phyloP scores from a whole-genome alignment of 1,140 invertebrate genomes.

The Propsilocerus akamusi region DNA sequence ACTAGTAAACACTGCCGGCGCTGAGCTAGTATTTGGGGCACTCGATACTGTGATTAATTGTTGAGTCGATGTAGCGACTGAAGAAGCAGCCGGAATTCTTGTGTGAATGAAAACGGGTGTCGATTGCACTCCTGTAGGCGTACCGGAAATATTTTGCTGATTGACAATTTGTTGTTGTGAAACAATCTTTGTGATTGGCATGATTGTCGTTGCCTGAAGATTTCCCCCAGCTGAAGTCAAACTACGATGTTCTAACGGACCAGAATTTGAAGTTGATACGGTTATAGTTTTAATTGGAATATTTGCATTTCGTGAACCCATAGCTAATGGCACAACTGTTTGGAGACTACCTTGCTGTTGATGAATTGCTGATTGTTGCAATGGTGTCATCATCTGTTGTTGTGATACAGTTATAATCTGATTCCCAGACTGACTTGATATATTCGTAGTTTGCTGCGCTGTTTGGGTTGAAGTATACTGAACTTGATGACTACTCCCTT shows the following conservation, averaged over 20 bases:
- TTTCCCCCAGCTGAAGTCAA: not conserved
- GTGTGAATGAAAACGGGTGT: not conserved
- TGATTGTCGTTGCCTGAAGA: not conserved
- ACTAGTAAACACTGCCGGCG: not conserved
- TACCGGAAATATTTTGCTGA: too few species aligned
- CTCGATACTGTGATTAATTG: not conserved
- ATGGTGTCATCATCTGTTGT: not conserved
- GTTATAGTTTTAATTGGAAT: slow-evolving; percentile 2
- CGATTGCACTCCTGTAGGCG: too few species aligned
- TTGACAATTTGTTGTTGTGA: not conserved
- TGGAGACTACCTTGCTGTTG: not conserved
- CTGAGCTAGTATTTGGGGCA: too few species aligned
- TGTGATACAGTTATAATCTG: not conserved
- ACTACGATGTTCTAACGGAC: not conserved
- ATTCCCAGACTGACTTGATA: not conserved
- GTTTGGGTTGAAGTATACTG: not conserved
- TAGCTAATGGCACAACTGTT: not conserved
- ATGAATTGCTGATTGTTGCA: not conserved
- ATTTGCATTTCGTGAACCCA: not conserved
- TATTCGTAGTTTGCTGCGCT: not conserved
- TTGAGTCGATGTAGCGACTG: not conserved
- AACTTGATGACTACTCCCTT: not conserved
- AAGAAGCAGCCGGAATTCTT: not conserved
- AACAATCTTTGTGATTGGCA: not conserved
- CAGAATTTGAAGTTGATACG: not conserved